Evolutionary conservation across 2,797 vertebrate species (phyloP).

Genomic region (Peromyscus eremicus): DNA sequence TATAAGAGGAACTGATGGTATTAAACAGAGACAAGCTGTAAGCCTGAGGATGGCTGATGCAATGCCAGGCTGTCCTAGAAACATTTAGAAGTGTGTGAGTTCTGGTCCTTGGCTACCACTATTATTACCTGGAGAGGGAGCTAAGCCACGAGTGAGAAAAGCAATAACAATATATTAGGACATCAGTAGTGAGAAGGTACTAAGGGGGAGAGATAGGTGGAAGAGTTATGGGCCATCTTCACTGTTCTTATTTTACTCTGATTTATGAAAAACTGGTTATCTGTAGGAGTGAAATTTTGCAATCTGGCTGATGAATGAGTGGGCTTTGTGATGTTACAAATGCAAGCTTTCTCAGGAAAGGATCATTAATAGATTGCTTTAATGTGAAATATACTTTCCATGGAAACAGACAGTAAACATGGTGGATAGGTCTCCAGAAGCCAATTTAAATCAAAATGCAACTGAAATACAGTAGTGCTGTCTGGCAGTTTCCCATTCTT

Average conservation of each 20-base stretch:
- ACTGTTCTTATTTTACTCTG: constrained; percentile 62
- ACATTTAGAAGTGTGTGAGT: neutral
- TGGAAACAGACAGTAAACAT: constrained; percentile 45
- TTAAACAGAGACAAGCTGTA: neutral
- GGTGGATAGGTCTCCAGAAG: constrained; percentile 35
- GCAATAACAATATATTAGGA: neutral
- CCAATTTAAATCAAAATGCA: constrained; percentile 35
- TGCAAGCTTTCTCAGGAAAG: constrained; percentile 49
- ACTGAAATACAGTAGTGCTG: neutral
- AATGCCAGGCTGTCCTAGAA: neutral
- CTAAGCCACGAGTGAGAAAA: constrained; percentile 21
- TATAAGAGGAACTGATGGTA: neutral
- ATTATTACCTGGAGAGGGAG: constrained; percentile 27
- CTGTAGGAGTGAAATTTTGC: constrained; percentile 46
- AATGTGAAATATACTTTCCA: constrained; percentile 55
- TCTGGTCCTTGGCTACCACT: neutral
- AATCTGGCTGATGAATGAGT: constrained; percentile 64
- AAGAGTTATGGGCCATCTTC: constrained; percentile 54
- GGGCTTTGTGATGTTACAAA: constrained; percentile 70
- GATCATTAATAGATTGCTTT: constrained; percentile 72
- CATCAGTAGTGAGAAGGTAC: neutral
- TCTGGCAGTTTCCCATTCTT: neutral
- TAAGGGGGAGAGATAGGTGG: neutral
- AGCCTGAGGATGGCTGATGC: neutral
- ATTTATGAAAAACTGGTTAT: constrained; percentile 78